Percentiles rank a stretch among this genome's conserved stretches.
phyloP scores from a whole-genome alignment of 2,888 invertebrate species.

The Drosophila pseudotakahashii region DNA sequence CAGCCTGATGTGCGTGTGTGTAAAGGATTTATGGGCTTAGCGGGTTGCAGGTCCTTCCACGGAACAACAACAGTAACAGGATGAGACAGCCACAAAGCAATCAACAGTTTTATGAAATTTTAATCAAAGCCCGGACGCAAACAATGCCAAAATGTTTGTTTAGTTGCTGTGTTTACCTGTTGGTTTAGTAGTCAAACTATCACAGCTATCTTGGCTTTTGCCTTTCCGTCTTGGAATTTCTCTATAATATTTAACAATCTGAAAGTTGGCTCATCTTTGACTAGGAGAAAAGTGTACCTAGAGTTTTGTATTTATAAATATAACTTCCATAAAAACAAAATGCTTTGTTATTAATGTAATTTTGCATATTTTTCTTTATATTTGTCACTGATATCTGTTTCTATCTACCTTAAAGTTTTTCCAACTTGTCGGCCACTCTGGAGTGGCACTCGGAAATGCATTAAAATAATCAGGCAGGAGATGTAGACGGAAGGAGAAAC shows the following conservation, averaged over 20 bases:
- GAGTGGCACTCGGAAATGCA: conserved; percentile 1
- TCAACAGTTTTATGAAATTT: conserved; percentile 67
- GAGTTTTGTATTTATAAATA: too few species aligned
- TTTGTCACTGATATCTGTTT: not conserved
- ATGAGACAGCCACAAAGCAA: conserved; percentile 47
- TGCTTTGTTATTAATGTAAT: too few species aligned
- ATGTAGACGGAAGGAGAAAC: not conserved
- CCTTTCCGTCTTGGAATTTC: not conserved
- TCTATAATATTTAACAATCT: not conserved
- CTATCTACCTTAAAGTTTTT: not conserved
- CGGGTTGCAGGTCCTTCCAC: conserved; percentile 10
- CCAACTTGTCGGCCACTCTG: not conserved
- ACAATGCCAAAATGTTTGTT: conserved; percentile 21
- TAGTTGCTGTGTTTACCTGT: conserved; percentile 30
- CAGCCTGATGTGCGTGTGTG: conserved; percentile 23
- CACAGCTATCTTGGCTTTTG: not conserved
- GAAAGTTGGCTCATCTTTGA: too few species aligned
- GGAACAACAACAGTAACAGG: not conserved
- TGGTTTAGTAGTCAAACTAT: conserved; percentile 9
- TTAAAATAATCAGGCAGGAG: not conserved
- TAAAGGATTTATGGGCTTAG: conserved; percentile 44
- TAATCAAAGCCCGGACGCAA: conserved; percentile 50
- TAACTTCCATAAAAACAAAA: too few species aligned
- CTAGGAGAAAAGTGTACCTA: not conserved
- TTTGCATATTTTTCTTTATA: not conserved